Evolutionary conservation across 2,797 vertebrate genomes (phyloP).

Genomic region (Pempheris klunzingeri): DNA sequence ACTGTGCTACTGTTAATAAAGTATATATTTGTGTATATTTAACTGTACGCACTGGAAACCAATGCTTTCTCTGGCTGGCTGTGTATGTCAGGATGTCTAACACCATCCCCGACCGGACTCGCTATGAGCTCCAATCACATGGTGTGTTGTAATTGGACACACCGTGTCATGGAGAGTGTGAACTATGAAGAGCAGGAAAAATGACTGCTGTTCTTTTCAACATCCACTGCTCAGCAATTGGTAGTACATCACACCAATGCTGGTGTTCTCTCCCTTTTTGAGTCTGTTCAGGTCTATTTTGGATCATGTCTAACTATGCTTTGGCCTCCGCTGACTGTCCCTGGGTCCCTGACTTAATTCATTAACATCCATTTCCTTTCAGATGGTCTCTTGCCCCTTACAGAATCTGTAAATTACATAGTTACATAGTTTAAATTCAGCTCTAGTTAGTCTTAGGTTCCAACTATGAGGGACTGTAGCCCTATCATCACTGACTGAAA

Average conservation of each 20-base stretch:
- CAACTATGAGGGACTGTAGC: no score
- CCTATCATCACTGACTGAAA: not conserved
- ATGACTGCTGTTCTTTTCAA: not conserved
- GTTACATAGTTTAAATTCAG: not conserved
- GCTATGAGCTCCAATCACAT: no score
- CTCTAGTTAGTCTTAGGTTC: not conserved
- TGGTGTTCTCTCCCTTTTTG: not conserved
- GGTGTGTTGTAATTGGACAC: no score
- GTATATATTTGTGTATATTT: not conserved
- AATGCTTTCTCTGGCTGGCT: not conserved
- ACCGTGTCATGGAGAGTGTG: no score
- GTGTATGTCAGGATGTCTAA: not conserved
- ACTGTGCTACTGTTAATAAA: not conserved
- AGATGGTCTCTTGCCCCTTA: not conserved
- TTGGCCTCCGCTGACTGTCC: not conserved
- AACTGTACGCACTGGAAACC: conserved; percentile 21
- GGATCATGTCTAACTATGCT: no score
- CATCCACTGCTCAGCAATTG: not conserved
- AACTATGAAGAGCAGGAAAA: no score
- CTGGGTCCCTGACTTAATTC: not conserved
- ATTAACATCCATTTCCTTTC: not conserved
- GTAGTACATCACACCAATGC: not conserved
- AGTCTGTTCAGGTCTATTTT: not conserved
- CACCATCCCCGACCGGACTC: no score
- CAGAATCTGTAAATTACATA: not conserved